Evolutionary conservation across 1,140 invertebrate species (phyloP).

Genomic region (Proctacanthus coquilletti): DNA sequence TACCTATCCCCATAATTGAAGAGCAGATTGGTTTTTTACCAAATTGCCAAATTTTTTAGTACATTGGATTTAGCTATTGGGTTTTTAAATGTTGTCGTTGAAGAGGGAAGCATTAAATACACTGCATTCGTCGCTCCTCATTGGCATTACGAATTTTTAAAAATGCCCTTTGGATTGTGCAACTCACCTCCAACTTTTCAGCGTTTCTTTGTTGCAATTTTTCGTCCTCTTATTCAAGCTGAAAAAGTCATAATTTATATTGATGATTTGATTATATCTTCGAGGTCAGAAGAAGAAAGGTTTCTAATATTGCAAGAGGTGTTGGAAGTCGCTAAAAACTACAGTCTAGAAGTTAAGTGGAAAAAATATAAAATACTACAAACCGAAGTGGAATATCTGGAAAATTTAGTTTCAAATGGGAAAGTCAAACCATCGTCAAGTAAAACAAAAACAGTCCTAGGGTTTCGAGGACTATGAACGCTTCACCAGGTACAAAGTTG

Average conservation of each 20-base stretch:
- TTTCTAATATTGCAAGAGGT: constrained; percentile 2
- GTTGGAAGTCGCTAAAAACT: background rate
- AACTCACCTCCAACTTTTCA: constrained; percentile 5
- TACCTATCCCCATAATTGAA: no score
- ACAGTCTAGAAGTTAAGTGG: background rate
- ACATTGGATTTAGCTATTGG: constrained; percentile 9
- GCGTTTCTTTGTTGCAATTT: background rate
- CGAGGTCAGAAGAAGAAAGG: background rate
- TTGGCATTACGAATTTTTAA: constrained; percentile 3
- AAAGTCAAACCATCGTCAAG: constrained; percentile 9
- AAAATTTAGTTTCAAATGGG: constrained; percentile 10
- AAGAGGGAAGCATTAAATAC: background rate
- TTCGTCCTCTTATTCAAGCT: background rate
- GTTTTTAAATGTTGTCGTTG: constrained; percentile 5
- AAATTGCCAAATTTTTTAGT: constrained; percentile 8
- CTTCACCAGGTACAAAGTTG: constrained; percentile 1
- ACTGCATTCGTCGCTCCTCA: constrained; percentile 3
- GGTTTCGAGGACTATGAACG: background rate
- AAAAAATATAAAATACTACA: background rate
- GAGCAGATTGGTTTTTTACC: no score
- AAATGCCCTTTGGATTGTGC: background rate
- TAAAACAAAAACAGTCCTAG: constrained; percentile 8
- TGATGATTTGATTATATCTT: constrained; percentile 4
- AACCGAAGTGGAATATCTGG: constrained; percentile 14
- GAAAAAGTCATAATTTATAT: constrained; percentile 2